phyloP scores from a whole-genome alignment of 2,113 vertebrate species.

The Gobiocypris rarus region DNA sequence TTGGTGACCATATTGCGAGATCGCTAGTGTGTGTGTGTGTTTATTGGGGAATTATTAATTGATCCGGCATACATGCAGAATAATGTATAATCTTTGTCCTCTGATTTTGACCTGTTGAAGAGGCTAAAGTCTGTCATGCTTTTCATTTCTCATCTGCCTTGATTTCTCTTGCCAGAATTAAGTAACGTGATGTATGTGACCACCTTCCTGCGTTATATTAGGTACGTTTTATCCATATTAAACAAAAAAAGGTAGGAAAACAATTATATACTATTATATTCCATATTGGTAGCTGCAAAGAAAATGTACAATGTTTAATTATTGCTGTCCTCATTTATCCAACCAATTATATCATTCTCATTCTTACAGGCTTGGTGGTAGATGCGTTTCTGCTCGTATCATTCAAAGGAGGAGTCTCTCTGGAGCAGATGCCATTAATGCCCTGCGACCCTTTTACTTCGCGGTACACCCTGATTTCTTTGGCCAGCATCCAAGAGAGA shows the following conservation, averaged over 20 bases:
- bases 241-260: too few species aligned
- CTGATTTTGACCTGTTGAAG: background rate
- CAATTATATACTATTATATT: too few species aligned
- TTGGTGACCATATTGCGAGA: too few species aligned
- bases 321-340: background rate
- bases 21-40: too few species aligned
- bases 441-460: conserved; percentile 97
- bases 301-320: background rate
- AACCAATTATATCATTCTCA: background rate
- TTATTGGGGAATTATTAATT: background rate
- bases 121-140: background rate
- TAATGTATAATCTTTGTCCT: background rate
- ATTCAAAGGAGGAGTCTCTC: conserved; percentile 81
- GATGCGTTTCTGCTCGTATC: conserved; percentile 61
- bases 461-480: conserved; percentile 98
- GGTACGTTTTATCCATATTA: conserved; percentile 57
- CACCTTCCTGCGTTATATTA: conserved; percentile 65
- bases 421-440: conserved; percentile 88
- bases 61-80: too few species aligned
- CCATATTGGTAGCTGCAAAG: background rate
- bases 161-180: conserved; percentile 12
- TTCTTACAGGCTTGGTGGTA: conserved; percentile 77
- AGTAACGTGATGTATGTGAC: conserved; percentile 65
- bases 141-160: background rate
- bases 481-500: conserved; percentile 90